A percentile compares a stretch with the other conserved stretches of the same genome.
These are phyloP conservation scores for Apodemia hepburni DNA, from an alignment of 2,888 invertebrate genomes.

Conservation along the genomic window DNA sequence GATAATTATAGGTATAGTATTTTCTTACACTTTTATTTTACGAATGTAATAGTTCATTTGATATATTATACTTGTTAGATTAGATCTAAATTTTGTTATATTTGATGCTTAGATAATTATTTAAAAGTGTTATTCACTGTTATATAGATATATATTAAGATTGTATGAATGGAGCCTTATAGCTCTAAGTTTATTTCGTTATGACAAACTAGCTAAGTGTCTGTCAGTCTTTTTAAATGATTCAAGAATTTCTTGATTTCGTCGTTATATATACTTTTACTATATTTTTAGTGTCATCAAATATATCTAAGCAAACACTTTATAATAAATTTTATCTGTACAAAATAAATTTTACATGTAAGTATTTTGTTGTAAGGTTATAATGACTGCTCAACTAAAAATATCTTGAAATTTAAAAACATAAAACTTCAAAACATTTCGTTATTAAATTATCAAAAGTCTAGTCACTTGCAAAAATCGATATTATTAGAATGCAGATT, in stretches of 20 bases:
- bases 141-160: constrained; percentile 63
- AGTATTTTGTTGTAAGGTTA: constrained; percentile 71
- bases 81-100: constrained; percentile 64
- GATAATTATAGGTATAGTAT: constrained; percentile 15
- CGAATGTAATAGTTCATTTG: constrained; percentile 42
- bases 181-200: constrained; percentile 66
- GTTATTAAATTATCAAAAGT: constrained; percentile 32
- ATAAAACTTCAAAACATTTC: constrained; percentile 19
- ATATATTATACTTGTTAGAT: constrained; percentile 51
- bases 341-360: constrained; percentile 70
- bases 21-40: constrained; percentile 30
- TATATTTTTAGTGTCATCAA: constrained; percentile 34
- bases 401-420: constrained; percentile 61
- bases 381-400: constrained; percentile 76
- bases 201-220: constrained; percentile 48
- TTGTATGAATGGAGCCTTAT: constrained; percentile 69
- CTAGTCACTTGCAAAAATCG: constrained; percentile 47
- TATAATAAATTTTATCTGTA: constrained; percentile 59
- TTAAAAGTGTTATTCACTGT: constrained; percentile 68
- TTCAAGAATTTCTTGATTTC: constrained; percentile 2
- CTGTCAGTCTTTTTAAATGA: constrained; percentile 9
- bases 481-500: constrained; percentile 13
- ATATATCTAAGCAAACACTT: constrained; percentile 42
- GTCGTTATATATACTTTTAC: background rate
- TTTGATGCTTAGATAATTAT: constrained; percentile 65